These are phyloP conservation scores for Hylaeus volcanicus DNA, from an alignment of 1,140 invertebrate genomes.

Conservation along the genomic window DNA sequence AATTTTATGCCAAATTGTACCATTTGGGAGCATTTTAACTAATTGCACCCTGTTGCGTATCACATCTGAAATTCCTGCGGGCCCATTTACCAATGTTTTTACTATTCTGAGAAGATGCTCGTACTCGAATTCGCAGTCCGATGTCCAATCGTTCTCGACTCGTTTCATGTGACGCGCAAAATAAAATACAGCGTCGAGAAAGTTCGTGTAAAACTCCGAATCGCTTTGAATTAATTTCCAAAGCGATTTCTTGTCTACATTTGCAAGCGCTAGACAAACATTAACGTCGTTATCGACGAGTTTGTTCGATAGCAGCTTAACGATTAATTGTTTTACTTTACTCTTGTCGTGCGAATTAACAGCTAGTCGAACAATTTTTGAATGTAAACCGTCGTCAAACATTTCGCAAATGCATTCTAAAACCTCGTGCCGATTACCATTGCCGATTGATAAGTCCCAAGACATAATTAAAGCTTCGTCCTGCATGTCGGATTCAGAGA, in stretches of 20 bases:
- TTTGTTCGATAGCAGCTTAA: slow-evolving; percentile 76
- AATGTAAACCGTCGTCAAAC: slow-evolving; percentile 69
- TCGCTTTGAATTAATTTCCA: slow-evolving; percentile 76
- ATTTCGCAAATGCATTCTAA: slow-evolving; percentile 69
- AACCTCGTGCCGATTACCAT: slow-evolving; percentile 69
- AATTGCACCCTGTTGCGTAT: slow-evolving; percentile 66
- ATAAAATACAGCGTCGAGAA: slow-evolving; percentile 82
- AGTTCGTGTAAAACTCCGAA: slow-evolving; percentile 77
- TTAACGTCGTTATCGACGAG: slow-evolving; percentile 75
- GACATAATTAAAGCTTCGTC: slow-evolving; percentile 68
- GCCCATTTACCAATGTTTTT: slow-evolving; percentile 68
- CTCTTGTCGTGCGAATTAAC: slow-evolving; percentile 64
- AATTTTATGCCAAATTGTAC: slow-evolving; percentile 73
- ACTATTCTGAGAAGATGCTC: slow-evolving; percentile 78
- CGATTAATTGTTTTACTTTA: slow-evolving; percentile 76
- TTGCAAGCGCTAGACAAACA: slow-evolving; percentile 79
- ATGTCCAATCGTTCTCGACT: slow-evolving; percentile 73
- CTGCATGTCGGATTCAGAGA: slow-evolving; percentile 61
- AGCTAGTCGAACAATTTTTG: slow-evolving; percentile 62
- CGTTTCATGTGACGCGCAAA: slow-evolving; percentile 78
- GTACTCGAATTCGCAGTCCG: slow-evolving; percentile 78
- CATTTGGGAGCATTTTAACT: slow-evolving; percentile 66
- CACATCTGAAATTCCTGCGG: slow-evolving; percentile 51
- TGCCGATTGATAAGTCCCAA: slow-evolving; percentile 73
- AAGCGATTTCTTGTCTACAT: slow-evolving; percentile 77